phyloP scores from a whole-genome alignment of 1,140 invertebrate species.

The Matsumurasca onukii region DNA sequence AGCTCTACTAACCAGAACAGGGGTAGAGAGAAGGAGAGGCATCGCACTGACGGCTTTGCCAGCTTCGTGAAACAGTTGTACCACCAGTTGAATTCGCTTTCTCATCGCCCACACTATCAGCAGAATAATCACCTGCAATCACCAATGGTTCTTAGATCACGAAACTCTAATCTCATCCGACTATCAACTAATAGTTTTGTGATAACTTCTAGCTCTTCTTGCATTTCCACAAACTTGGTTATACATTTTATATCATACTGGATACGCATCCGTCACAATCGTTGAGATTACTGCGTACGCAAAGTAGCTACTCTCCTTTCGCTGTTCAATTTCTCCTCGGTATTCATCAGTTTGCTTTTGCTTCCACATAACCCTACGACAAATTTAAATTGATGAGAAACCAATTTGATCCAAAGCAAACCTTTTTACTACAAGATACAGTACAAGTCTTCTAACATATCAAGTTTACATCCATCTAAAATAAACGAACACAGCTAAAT shows the following conservation, averaged over 20 bases:
- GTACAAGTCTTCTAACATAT: too few relatives aligned
- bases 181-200: too few relatives aligned
- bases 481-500: too few relatives aligned
- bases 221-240: too few relatives aligned
- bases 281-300: conserved; percentile 61
- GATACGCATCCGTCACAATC: conserved; percentile 60
- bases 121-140: conserved; percentile 56
- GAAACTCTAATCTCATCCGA: too few relatives aligned
- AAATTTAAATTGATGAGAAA: neutral
- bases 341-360: conserved; percentile 39
- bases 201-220: too few relatives aligned
- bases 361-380: conserved; percentile 47
- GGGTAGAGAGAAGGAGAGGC: conserved; percentile 74
- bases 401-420: too few relatives aligned
- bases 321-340: conserved; percentile 43
- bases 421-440: too few relatives aligned
- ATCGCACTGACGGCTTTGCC: conserved; percentile 70
- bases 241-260: too few relatives aligned
- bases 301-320: conserved; percentile 45
- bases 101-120: conserved; percentile 71
- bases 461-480: too few relatives aligned
- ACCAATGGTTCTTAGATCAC: neutral
- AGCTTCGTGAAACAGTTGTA: conserved; percentile 72
- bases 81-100: conserved; percentile 67
- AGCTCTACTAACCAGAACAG: conserved; percentile 59